Evolutionary conservation across 2,888 invertebrate species (phyloP), one percentile per base, ranked within the genome.

Genomic region (Cerceris rybyensis): DNA sequence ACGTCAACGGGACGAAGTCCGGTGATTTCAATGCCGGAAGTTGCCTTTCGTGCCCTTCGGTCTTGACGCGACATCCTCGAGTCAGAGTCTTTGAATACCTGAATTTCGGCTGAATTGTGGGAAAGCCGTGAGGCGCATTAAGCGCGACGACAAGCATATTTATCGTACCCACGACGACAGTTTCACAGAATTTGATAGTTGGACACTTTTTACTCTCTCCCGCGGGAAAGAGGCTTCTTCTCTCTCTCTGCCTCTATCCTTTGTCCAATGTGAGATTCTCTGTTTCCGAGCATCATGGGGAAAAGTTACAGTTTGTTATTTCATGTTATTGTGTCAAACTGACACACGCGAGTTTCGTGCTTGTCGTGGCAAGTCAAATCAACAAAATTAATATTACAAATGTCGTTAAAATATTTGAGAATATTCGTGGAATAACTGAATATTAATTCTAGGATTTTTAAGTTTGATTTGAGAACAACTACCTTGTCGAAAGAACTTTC

Each of bases 1-100:
- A 75, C 83, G 81, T 84, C 70, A 75, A 71, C 72, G 82, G 70
- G 70, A 64, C 76, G 81, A 46, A 5, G 81, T 85, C 75, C 70
- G 69, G 61, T 73, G 83, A 85, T 83, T 83, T 85, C 75, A 79
- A 75, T 74, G 72, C 74, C 75, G 83, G 85, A 86, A 85, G 72
- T 72, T 81, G 73, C 70, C 57, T 67, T 63, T 63, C 68, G 73
- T 50, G 61, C 72, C 73, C 77, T 85, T 82, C 76, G 78, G 68
- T 39, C 66, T 64, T 17, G 16, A 17, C 66, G 68, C 57, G 46
- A 50, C 55, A 50, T 14, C 55, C 70, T 72, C 76, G 39, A 58
- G 61, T 59, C 75, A 77, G 49, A 41, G 67, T 69, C 82, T 82
- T 72, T 81, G 82, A 84, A 84, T 84, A 73, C 76, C 54, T 54